phyloP scores from a whole-genome alignment of 2,888 invertebrate species.

The Nebria salina region DNA sequence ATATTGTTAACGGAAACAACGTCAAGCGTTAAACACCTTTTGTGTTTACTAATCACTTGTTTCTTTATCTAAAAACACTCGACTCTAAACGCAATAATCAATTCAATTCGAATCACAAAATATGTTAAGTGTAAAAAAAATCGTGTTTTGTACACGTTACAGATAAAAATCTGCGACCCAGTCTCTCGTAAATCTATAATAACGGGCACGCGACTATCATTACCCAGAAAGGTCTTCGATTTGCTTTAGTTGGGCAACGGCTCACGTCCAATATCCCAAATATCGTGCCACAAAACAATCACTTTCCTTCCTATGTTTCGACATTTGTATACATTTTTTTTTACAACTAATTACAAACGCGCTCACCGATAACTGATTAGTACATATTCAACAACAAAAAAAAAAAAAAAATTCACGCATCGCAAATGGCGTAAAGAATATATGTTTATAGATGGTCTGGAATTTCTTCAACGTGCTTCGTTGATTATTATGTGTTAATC shows the following conservation, averaged over 20 bases:
- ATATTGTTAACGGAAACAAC: background rate
- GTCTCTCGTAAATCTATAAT: too few species aligned
- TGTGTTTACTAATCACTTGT: background rate
- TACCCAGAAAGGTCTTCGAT: too few species aligned
- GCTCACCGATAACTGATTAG: constrained; percentile 41
- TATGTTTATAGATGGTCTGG: too few species aligned
- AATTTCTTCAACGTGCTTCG: too few species aligned
- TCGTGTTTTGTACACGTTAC: too few species aligned
- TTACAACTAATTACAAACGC: constrained; percentile 35
- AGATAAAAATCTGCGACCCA: too few species aligned
- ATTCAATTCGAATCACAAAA: background rate
- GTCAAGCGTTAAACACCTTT: background rate
- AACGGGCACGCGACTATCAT: too few species aligned
- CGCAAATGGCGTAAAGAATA: background rate
- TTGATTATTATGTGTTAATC: too few species aligned
- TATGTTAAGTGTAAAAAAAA: too few species aligned
- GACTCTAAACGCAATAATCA: background rate
- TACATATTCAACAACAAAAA: constrained; percentile 31
- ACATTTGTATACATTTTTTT: constrained; percentile 11
- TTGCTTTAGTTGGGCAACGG: too few species aligned
- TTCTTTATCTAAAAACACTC: background rate
- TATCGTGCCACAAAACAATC: constrained; percentile 38
- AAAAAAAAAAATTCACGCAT: constrained; percentile 18
- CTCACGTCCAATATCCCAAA: background rate
- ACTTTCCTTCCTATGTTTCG: constrained; percentile 45